phyloP scores from a whole-genome alignment of 2,888 invertebrate species.

The Hydriomena furcata region DNA sequence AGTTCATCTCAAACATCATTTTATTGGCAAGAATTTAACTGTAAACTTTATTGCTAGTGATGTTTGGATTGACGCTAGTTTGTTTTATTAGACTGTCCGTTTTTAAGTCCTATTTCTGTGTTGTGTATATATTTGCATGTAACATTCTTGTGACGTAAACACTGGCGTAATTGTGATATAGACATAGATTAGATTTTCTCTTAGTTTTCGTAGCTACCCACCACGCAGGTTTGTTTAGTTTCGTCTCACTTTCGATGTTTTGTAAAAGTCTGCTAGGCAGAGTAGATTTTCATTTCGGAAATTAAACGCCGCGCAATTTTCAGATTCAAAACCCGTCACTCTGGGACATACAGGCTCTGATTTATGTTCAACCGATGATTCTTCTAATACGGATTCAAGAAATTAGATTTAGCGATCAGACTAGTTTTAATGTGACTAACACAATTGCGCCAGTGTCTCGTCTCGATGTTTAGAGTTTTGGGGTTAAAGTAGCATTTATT shows the following conservation, averaged over 20 bases:
- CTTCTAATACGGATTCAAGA: constrained; percentile 58
- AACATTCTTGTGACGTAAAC: constrained; percentile 52
- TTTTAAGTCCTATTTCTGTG: constrained; percentile 24
- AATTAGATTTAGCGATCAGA: constrained; percentile 33
- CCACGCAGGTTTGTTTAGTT: constrained; percentile 31
- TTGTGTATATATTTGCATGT: constrained; percentile 53
- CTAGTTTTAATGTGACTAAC: constrained; percentile 52
- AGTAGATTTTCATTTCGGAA: constrained; percentile 34
- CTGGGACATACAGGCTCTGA: constrained; percentile 60
- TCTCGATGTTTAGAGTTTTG: constrained; percentile 42
- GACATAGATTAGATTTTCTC: constrained; percentile 51
- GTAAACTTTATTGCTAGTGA: constrained; percentile 8
- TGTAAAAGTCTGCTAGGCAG: constrained; percentile 34
- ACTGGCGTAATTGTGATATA: constrained; percentile 76
- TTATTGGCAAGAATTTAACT: neutral
- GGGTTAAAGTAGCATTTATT: constrained; percentile 57
- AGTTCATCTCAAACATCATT: constrained; percentile 28
- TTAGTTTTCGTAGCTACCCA: constrained; percentile 46
- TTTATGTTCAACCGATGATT: constrained; percentile 58
- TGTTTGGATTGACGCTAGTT: constrained; percentile 26
- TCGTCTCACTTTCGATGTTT: constrained; percentile 32
- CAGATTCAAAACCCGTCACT: constrained; percentile 66
- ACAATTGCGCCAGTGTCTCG: constrained; percentile 70
- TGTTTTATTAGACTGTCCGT: constrained; percentile 16
- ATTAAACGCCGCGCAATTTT: constrained; percentile 64